These are phyloP conservation scores for Scaptodrosophila latifasciaeformis DNA, from an alignment of 2,888 invertebrate genomes.

Conservation along the genomic window DNA sequence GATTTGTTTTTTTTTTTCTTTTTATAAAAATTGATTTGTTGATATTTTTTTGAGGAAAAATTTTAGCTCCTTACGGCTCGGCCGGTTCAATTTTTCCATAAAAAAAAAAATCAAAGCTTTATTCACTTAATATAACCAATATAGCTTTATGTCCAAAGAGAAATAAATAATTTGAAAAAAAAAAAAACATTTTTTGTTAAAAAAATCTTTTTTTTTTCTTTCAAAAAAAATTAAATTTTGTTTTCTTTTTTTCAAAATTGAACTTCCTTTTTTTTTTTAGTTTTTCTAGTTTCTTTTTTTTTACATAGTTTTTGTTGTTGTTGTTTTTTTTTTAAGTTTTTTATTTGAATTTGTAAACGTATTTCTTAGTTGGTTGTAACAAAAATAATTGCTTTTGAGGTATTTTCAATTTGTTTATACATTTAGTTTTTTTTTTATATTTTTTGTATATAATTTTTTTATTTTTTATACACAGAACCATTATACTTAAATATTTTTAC, in stretches of 20 bases:
- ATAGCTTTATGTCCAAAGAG: conserved; percentile 14
- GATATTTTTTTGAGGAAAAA: too few species aligned
- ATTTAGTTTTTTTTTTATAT: too few species aligned
- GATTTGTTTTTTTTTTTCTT: conserved; percentile 4
- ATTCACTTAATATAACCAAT: background rate
- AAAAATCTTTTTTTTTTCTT: conserved; percentile 34
- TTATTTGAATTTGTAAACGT: conserved; percentile 22
- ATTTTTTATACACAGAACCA: too few species aligned
- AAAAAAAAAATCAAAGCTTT: background rate
- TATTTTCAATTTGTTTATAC: conserved; percentile 66
- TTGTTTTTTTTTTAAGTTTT: conserved; percentile 36
- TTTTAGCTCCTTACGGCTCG: too few species aligned
- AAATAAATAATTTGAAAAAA: too few species aligned
- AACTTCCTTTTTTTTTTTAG: conserved; percentile 22
- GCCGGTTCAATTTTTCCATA: too few species aligned
- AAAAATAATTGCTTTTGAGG: conserved; percentile 70
- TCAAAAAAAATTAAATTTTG: conserved; percentile 20
- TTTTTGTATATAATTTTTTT: conserved; percentile 49
- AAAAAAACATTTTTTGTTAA: conserved; percentile 53
- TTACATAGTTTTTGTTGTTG: conserved; percentile 39
- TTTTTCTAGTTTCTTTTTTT: conserved; percentile 40
- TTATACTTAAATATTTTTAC: too few species aligned
- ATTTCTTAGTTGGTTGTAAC: conserved; percentile 52
- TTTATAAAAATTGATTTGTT: background rate
- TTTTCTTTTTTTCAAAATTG: conserved; percentile 24